These are phyloP conservation scores for Zaprionus bogoriensis DNA, from an alignment of 2,888 invertebrate genomes.

Conservation along the genomic window DNA sequence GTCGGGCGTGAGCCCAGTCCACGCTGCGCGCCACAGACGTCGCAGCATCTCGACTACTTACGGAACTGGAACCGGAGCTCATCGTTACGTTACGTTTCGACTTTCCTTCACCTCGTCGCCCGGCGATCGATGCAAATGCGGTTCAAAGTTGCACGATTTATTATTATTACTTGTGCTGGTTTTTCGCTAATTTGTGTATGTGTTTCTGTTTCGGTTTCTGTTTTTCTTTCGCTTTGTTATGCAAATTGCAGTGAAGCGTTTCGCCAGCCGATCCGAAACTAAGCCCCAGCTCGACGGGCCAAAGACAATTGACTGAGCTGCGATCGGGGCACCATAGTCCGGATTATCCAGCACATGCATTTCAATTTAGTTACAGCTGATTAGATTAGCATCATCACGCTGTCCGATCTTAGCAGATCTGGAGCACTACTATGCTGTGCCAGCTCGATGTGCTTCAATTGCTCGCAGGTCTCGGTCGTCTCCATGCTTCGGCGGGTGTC, in stretches of 20 bases:
- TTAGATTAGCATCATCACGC: conserved; percentile 47
- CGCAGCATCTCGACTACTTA: conserved; percentile 39
- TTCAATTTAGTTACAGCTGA: conserved; percentile 40
- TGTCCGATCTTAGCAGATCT: conserved; percentile 20
- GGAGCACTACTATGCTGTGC: conserved; percentile 6
- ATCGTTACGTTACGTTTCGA: conserved; percentile 7
- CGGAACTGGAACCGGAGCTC: conserved; percentile 24
- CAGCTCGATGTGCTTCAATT: conserved; percentile 61
- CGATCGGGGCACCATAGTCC: not conserved
- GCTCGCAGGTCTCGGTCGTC: conserved; percentile 26
- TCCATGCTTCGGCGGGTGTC: conserved; percentile 15
- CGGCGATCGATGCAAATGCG: conserved; percentile 25
- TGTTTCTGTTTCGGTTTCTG: conserved; percentile 5
- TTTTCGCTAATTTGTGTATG: not conserved
- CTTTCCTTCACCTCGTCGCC: not conserved
- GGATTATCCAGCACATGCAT: conserved; percentile 14
- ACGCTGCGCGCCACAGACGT: conserved; percentile 15
- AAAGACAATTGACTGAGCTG: conserved; percentile 36
- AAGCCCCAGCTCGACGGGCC: conserved; percentile 25
- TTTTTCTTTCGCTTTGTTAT: conserved; percentile 7
- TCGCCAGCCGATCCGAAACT: conserved; percentile 12
- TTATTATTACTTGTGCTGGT: not conserved
- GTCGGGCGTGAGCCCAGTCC: not conserved
- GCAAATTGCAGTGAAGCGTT: conserved; percentile 40
- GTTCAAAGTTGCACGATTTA: conserved; percentile 30